These are phyloP conservation scores for Lycaena phlaeas DNA, from an alignment of 2,888 invertebrate species.

Conservation along the genomic window DNA sequence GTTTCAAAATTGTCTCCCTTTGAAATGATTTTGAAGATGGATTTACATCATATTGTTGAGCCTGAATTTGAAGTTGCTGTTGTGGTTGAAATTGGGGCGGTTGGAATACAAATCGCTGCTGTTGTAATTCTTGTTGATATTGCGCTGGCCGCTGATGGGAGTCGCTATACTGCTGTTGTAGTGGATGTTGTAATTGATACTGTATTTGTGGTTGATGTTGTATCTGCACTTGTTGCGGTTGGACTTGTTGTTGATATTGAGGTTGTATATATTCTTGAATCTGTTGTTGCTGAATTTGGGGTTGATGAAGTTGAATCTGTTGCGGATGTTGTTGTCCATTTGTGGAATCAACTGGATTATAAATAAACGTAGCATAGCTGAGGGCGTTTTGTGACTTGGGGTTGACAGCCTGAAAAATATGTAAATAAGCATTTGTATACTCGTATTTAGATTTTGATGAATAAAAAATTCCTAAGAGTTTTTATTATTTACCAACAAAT, in stretches of 20 bases:
- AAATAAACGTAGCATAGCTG: slow-evolving; percentile 49
- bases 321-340: slow-evolving; percentile 15
- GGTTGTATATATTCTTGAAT: slow-evolving; percentile 13
- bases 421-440: no score
- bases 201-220: slow-evolving; percentile 21
- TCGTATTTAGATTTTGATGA: no score
- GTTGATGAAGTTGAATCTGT: slow-evolving; percentile 13
- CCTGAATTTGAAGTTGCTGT: slow-evolving; percentile 16
- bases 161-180: slow-evolving; percentile 7
- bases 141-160: slow-evolving; percentile 1
- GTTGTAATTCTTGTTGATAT: slow-evolving; percentile 13
- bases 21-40: slow-evolving; percentile 6
- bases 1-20: slow-evolving; percentile 12
- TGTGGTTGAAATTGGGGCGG: slow-evolving; percentile 17
- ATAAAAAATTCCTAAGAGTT: no score
- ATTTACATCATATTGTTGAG: slow-evolving; percentile 13
- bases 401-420: slow-evolving; percentile 36
- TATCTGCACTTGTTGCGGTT: slow-evolving; percentile 15
- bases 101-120: slow-evolving; percentile 8
- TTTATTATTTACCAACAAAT: no score
- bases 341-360: slow-evolving; percentile 22
- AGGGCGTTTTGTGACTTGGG: slow-evolving; percentile 39
- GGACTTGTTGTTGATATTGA: slow-evolving; percentile 16
- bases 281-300: slow-evolving; percentile 15
- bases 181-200: slow-evolving; percentile 21